Conservation (phyloP, 2,797 vertebrate species). For the Crypturellus tataupa region DNA sequence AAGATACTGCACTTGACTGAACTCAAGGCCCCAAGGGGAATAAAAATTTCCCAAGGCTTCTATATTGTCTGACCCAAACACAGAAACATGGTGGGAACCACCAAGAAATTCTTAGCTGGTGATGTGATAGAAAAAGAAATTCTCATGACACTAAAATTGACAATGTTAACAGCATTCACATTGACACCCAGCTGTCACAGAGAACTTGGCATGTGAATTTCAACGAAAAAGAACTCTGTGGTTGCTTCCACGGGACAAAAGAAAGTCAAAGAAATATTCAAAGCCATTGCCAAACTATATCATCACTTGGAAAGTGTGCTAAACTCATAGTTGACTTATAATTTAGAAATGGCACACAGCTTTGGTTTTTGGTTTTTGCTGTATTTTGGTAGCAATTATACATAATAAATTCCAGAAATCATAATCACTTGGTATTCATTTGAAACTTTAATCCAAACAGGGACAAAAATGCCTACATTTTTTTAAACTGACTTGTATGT, state of each 20-base stretch:
- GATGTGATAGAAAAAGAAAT: not conserved
- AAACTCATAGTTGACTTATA: not conserved
- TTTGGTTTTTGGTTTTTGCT: rapidly evolving
- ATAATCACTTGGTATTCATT: not conserved
- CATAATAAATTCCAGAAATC: slow-evolving; percentile 14
- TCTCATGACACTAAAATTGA: not conserved
- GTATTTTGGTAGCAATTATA: not conserved
- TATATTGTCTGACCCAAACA: not conserved
- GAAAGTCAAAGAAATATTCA: not conserved
- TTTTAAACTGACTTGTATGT: not conserved
- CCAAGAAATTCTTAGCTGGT: not conserved
- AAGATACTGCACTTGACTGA: not conserved
- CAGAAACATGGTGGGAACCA: not conserved
- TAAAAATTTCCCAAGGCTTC: not conserved
- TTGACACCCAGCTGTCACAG: not conserved
- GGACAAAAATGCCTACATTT: not conserved
- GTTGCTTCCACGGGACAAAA: not conserved
- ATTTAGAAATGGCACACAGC: not conserved
- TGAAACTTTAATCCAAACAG: not conserved
- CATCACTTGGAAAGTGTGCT: not conserved
- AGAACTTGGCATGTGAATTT: not conserved
- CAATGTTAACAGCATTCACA: not conserved
- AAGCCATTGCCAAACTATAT: not conserved
- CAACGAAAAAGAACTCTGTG: not conserved
- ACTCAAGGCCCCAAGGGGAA: not conserved